These are phyloP conservation scores for Origma solitaria DNA, from an alignment of 2,113 vertebrate species.

Conservation along the genomic window DNA sequence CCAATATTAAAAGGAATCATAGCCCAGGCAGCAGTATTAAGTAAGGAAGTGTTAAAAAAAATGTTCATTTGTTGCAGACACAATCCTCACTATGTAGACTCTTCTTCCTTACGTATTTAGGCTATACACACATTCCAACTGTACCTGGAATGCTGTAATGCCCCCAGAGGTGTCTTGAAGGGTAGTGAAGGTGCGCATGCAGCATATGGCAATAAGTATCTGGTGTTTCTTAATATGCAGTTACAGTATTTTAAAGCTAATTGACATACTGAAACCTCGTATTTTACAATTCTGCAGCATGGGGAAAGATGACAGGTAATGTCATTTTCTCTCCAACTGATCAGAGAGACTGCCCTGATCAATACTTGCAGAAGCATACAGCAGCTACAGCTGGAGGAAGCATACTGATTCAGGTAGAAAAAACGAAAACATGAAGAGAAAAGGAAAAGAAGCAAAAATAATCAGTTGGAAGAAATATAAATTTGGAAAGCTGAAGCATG, in stretches of 20 bases:
- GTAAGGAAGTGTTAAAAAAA: neutral
- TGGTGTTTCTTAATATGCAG: neutral
- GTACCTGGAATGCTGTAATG: neutral
- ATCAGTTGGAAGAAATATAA: neutral
- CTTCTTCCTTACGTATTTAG: neutral
- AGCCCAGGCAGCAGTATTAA: neutral
- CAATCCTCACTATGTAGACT: neutral
- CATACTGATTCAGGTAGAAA: neutral
- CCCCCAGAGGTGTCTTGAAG: neutral
- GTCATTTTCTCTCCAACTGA: neutral
- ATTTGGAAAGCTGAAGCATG: neutral
- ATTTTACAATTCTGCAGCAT: neutral
- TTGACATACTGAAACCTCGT: neutral
- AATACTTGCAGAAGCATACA: neutral
- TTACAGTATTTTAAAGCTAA: neutral
- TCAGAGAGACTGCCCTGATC: neutral
- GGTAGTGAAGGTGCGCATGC: neutral
- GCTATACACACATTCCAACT: neutral
- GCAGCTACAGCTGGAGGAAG: neutral
- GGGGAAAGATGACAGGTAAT: neutral
- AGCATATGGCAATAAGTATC: neutral
- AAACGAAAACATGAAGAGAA: neutral
- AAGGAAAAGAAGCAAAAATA: neutral
- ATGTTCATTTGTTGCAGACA: neutral
- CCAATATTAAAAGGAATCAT: constrained; percentile 7